Evolutionary conservation across 2,797 vertebrate species (phyloP), one percentile per base, ranked within the genome.

Genomic region (Carduelis carduelis): DNA sequence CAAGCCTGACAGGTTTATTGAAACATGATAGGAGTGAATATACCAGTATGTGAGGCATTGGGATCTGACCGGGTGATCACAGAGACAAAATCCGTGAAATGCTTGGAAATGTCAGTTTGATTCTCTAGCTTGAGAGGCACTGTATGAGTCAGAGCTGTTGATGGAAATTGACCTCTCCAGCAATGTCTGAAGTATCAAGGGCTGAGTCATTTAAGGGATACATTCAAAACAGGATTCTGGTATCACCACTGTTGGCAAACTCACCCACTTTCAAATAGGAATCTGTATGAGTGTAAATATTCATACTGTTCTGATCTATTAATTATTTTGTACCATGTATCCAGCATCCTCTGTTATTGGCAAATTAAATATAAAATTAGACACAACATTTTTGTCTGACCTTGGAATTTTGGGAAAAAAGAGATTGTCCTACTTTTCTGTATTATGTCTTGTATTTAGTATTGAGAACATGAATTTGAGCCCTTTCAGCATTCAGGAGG

Each of bases 1-100:
- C 81, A 91, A 68, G 43, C 41, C 35, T 56, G 49, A 56, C 52
- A 90, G 49, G 68, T 93, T 94, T 91, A 78, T 91, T 94, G 80
- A 57, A 90, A 83, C 16, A 32, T 15, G 75, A 56, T 60, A 78
- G 82, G 43, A 74, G 39, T 80, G 83, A 93, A 56, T 46, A n/a
- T 4, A 41, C 16, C 57, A 93, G 60, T 70, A 83, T 92, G 90
- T 71, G 75, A 87, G 72, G 68, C 83, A 75, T 24, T 79, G 47
- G 53, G 78, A 12, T 83, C 56, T 80, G 81, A 68, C 32, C 1
- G 12, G 49, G 23, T 63, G 80, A 74, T 76, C 71, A 23, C 0
- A 64, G 92, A 63, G 50, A 23, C 56, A 64, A 77, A 92, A 63
- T 68, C n/a, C 0, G 0, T 77, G 57, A 83, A 89, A 55, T 87